Conservation (phyloP, 2,888 invertebrate species). For the Acrobasis consociella region DNA sequence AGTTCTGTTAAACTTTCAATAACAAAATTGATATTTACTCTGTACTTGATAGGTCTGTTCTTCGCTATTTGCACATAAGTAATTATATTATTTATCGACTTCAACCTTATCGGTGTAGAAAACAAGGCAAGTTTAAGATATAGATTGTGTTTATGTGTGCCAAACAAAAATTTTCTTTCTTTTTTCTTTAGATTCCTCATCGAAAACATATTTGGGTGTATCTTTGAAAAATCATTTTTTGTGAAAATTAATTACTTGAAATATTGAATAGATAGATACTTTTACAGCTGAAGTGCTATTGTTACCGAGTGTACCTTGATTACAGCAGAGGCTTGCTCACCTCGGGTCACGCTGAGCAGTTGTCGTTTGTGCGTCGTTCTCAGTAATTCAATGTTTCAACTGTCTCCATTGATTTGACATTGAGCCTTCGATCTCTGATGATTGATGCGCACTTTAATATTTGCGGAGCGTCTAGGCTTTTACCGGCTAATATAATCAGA, state of each 20-base stretch:
- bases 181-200: no score
- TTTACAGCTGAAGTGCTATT: background rate
- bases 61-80: no score
- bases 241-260: no score
- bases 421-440: constrained; percentile 53
- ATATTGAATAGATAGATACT: background rate
- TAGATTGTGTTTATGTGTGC: no score
- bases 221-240: no score
- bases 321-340: constrained; percentile 18
- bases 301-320: constrained; percentile 3
- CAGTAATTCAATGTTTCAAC: constrained; percentile 51
- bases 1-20: background rate
- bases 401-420: constrained; percentile 68
- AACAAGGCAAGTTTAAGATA: no score
- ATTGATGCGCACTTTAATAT: constrained; percentile 38
- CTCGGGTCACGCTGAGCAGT: constrained; percentile 41
- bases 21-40: background rate
- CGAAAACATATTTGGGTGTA: no score
- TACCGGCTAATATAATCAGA: constrained; percentile 19
- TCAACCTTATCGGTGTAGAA: no score
- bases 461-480: background rate
- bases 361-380: constrained; percentile 52
- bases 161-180: no score
- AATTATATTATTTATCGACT: no score
- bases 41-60: no score